These are phyloP conservation scores for Psettodes erumei DNA, from an alignment of 2,113 vertebrate species.

Conservation along the genomic window DNA sequence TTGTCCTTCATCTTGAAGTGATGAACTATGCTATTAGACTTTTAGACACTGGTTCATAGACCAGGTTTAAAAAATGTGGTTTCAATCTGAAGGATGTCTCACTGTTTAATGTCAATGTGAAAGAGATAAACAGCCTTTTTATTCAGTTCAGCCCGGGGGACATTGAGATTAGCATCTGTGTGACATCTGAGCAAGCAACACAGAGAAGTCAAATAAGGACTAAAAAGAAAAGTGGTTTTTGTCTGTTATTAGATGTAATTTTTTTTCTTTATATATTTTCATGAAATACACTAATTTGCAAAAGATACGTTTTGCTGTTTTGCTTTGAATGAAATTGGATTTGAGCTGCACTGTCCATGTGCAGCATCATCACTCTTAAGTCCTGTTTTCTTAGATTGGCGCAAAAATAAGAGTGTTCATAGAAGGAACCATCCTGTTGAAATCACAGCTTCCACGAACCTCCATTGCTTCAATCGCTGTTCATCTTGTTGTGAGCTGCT, in stretches of 20 bases:
- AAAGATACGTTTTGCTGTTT: too few relatives aligned
- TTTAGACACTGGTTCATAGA: slow-evolving; percentile 6
- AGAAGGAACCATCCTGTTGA: background rate
- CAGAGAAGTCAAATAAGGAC: background rate
- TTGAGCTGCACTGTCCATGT: background rate
- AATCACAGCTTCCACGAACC: background rate
- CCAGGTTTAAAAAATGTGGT: background rate
- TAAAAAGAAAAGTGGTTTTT: background rate
- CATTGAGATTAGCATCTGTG: slow-evolving; percentile 40
- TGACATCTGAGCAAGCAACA: background rate
- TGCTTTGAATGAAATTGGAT: background rate
- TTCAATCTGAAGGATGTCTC: slow-evolving; percentile 30
- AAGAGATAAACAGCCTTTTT: slow-evolving; percentile 29
- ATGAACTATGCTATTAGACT: background rate
- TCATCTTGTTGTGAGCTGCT: background rate
- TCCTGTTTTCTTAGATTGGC: background rate
- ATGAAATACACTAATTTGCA: background rate
- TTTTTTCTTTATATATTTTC: background rate
- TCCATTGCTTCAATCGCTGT: background rate
- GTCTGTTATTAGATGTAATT: background rate
- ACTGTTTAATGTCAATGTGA: slow-evolving; percentile 38
- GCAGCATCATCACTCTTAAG: background rate
- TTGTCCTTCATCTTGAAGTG: background rate
- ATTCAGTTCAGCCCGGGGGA: slow-evolving; percentile 30
- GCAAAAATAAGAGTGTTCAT: background rate